phyloP scores from a whole-genome alignment of 2,888 invertebrate species.

The Odontocerum albicorne region DNA sequence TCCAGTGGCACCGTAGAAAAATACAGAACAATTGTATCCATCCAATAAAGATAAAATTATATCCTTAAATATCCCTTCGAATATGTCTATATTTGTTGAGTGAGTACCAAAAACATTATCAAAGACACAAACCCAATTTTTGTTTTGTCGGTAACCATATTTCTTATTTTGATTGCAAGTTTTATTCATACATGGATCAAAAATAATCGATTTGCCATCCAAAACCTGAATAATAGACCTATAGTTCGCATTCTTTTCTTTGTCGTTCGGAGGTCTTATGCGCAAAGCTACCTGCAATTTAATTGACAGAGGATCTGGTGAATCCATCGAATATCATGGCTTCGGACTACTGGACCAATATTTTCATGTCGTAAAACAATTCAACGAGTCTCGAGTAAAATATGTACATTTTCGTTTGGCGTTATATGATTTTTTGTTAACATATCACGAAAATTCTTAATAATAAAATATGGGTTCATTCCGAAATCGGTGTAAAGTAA shows the following conservation, averaged over 20 bases:
- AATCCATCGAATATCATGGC: no score
- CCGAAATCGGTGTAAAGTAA: no score
- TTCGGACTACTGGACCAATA: no score
- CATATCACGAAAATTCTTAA: no score
- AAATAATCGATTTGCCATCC: constrained; percentile 1
- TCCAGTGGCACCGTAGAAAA: constrained; percentile 10
- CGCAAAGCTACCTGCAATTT: constrained; percentile 5
- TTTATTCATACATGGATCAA: no score
- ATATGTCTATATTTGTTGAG: constrained; percentile 1
- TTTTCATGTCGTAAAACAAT: no score
- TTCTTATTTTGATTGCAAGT: no score
- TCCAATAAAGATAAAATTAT: not conserved
- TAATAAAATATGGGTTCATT: no score
- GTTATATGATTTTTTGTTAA: no score
- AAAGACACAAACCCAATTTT: not conserved
- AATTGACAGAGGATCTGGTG: not conserved
- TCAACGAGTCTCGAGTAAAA: no score
- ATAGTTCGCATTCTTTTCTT: not conserved
- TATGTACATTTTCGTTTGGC: no score
- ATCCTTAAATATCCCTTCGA: constrained; percentile 1
- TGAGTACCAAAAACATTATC: constrained; percentile 4
- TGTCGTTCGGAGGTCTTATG: constrained; percentile 1
- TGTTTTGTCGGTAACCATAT: not conserved
- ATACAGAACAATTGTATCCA: constrained; percentile 5
- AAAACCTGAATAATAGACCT: not conserved